These are phyloP conservation scores for Drosophila phalerata DNA, from an alignment of 2,888 invertebrate genomes.

Conservation along the genomic window DNA sequence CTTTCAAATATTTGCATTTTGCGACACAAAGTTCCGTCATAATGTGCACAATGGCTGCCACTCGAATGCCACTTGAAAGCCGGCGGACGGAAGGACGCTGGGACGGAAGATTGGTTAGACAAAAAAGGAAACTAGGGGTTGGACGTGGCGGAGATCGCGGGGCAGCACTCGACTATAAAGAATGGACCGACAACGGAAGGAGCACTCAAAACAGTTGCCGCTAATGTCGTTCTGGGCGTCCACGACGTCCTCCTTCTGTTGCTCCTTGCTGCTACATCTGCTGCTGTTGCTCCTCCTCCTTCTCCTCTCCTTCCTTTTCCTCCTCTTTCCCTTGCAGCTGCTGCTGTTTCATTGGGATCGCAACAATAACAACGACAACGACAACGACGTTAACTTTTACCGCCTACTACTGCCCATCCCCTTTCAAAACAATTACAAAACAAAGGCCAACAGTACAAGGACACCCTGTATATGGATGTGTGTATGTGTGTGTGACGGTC, in stretches of 20 bases:
- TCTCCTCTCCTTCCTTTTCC: background rate
- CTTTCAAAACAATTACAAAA: slow-evolving; percentile 78
- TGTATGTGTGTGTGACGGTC: slow-evolving; percentile 34
- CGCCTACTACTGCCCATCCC: slow-evolving; percentile 63
- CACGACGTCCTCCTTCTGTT: slow-evolving; percentile 64
- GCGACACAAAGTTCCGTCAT: slow-evolving; percentile 82
- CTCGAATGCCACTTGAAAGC: slow-evolving; percentile 80
- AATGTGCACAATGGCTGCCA: slow-evolving; percentile 82
- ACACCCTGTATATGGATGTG: slow-evolving; percentile 13
- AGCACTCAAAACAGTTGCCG: slow-evolving; percentile 82
- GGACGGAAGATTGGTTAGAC: background rate
- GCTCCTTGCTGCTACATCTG: slow-evolving; percentile 16
- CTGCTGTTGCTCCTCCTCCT: slow-evolving; percentile 9
- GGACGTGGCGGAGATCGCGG: background rate
- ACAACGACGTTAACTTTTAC: slow-evolving; percentile 77
- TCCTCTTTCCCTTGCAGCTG: background rate
- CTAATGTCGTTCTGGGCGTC: slow-evolving; percentile 71
- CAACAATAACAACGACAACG: slow-evolving; percentile 42
- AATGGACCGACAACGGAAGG: slow-evolving; percentile 76
- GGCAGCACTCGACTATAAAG: slow-evolving; percentile 65
- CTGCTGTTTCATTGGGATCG: slow-evolving; percentile 35
- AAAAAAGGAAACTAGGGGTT: background rate
- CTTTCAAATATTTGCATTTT: slow-evolving; percentile 82
- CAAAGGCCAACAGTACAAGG: slow-evolving; percentile 59
- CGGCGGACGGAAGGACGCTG: slow-evolving; percentile 35